Percentiles rank a stretch among this genome's conserved stretches.
Conservation (phyloP, 2,888 invertebrate species). For the Parochlus steinenii region DNA sequence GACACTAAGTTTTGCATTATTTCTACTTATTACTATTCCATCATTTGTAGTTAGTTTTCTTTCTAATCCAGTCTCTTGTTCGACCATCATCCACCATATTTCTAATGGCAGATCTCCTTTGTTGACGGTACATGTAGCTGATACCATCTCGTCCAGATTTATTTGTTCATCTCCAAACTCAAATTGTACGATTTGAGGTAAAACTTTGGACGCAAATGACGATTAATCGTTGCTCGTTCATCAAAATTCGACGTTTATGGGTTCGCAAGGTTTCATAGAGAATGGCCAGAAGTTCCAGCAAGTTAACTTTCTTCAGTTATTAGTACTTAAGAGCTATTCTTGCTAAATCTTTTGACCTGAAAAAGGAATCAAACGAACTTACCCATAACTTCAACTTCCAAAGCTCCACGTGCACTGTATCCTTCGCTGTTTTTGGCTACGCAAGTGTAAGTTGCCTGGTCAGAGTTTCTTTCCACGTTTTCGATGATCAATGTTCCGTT, state of each 20-base stretch:
- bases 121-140: slow-evolving; percentile 51
- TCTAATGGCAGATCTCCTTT: slow-evolving; percentile 68
- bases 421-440: slow-evolving; percentile 84
- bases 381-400: slow-evolving; percentile 96
- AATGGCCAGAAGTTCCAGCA: too few species aligned
- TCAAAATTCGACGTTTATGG: slow-evolving; percentile 1
- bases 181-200: slow-evolving; percentile 63
- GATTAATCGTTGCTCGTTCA: slow-evolving; percentile 1
- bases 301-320: not conserved
- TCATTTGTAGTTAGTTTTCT: slow-evolving; percentile 36
- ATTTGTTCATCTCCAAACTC: slow-evolving; percentile 58
- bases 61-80: slow-evolving; percentile 36
- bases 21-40: slow-evolving; percentile 41
- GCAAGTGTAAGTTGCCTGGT: slow-evolving; percentile 89
- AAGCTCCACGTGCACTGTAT: slow-evolving; percentile 69
- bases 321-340: not conserved
- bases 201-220: slow-evolving; percentile 35
- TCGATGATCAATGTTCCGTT: slow-evolving; percentile 88
- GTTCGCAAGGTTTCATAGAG: too few species aligned
- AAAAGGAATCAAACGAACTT: slow-evolving; percentile 33
- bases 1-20: slow-evolving; percentile 45
- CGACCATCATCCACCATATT: slow-evolving; percentile 44
- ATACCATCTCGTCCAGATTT: slow-evolving; percentile 58
- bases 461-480: slow-evolving; percentile 80
- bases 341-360: not conserved